Evolutionary conservation across 1,140 invertebrate species (phyloP).

Genomic region (Orius insidiosus): DNA sequence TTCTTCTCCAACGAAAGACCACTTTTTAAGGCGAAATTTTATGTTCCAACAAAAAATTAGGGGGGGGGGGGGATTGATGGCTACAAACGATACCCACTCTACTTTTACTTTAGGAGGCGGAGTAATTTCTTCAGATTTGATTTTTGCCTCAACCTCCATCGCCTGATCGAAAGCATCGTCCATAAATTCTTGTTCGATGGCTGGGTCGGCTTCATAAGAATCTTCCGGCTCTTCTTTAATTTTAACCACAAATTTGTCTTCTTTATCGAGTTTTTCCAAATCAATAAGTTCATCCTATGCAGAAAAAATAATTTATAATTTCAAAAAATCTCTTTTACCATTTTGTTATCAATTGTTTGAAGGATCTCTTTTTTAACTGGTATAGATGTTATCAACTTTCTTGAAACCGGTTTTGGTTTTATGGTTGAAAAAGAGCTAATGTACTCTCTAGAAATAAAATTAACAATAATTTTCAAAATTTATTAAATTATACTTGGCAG

Average conservation of each 20-base stretch:
- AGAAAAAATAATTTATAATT: too few species aligned
- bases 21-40: too few species aligned
- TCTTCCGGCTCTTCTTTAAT: slow-evolving; percentile 18
- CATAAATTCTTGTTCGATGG: slow-evolving; percentile 4
- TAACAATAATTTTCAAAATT: too few species aligned
- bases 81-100: too few species aligned
- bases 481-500: slow-evolving; percentile 14
- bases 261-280: not conserved
- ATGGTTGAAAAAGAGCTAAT: slow-evolving; percentile 14
- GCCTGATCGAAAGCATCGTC: too few species aligned
- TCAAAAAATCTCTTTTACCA: too few species aligned
- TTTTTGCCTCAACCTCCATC: too few species aligned
- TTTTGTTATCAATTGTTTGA: slow-evolving; percentile 4
- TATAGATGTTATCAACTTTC: not conserved
- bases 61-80: too few species aligned
- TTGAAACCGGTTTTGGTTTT: slow-evolving; percentile 9
- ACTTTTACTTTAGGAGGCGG: too few species aligned
- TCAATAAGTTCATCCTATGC: slow-evolving; percentile 6
- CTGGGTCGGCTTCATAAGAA: not conserved
- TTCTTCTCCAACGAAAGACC: too few species aligned
- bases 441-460: slow-evolving; percentile 17
- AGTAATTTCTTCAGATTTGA: too few species aligned
- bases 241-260: slow-evolving; percentile 1
- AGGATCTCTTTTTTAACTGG: not conserved
- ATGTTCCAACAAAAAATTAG: too few species aligned